Evolutionary conservation across 2,113 vertebrate species (phyloP), one percentile per base, ranked within the genome.

Genomic region (Puma concolor): DNA sequence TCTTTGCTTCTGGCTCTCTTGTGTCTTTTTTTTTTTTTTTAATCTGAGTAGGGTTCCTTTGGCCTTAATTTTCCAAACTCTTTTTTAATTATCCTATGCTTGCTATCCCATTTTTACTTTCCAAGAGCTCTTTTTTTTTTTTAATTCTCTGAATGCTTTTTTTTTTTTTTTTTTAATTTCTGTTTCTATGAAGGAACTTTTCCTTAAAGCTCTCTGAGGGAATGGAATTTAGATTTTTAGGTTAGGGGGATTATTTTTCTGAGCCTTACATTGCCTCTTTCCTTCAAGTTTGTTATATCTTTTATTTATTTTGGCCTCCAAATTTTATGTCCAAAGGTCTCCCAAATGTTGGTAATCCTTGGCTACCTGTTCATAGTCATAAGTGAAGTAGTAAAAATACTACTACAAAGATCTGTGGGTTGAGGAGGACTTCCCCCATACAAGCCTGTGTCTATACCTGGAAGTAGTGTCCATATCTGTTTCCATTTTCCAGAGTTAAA

Each of bases 381-480:
- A 4, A 57, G 14, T 33, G 72, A 76, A 93, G 31, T 23, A 21
- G 8, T 67, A 36, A 60, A 74, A 85, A 82, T 54, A 60, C 9
- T 80, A 13, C n/a, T 2, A 7, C 21, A 1, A 31, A 69, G n/a
- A 74, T 54, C 8, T 50, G 2, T 38, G 19, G 41, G 2, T 15
- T 38, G 25, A 33, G 25, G 8, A 66, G 17, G 1, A 10, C 4
- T 85, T 50, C 29, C 16, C n/a, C n/a, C 19, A 1, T 27, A 1
- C 2, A 7, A 2, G 41, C 6, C 48, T 77, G 7, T 11, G 0
- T 48, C 0, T 29, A 1, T 27, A n/a, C 33, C 16, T 19, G 2
- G 16, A 27, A 64, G 25, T 14, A 63, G 8, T 63, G 11, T 7
- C 3, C 0, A 1, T 11, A 2, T 83, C 16, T 80, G 15, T 77